Percentiles rank a stretch among this genome's conserved stretches.
Conservation (phyloP, 2,888 invertebrate species). For the Drosophila silvestris region DNA sequence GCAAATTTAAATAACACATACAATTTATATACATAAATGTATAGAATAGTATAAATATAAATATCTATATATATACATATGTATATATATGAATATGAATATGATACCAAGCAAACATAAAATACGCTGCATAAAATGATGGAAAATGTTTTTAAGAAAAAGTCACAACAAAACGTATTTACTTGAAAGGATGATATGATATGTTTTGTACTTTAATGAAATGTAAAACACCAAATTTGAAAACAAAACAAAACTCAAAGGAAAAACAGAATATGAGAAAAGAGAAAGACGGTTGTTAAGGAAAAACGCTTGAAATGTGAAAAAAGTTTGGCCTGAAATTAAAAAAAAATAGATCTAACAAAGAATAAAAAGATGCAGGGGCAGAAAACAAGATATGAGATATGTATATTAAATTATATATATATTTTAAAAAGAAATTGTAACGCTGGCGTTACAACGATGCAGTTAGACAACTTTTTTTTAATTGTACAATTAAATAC, state of each 20-base stretch:
- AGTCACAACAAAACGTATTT: constrained; percentile 9
- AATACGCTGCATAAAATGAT: constrained; percentile 5
- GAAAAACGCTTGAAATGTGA: constrained; percentile 42
- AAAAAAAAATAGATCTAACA: constrained; percentile 3
- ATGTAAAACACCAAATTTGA: constrained; percentile 64
- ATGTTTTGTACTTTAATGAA: constrained; percentile 71
- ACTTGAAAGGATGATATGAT: constrained; percentile 22
- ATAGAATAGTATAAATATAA: constrained; percentile 4
- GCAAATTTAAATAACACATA: constrained; percentile 39
- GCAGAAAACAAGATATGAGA: constrained; percentile 26
- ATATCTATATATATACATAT: constrained; percentile 22
- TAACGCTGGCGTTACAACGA: constrained; percentile 79
- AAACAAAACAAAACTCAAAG: constrained; percentile 31
- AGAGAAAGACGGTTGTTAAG: constrained; percentile 69
- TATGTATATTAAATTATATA: constrained; percentile 52
- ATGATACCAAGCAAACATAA: constrained; percentile 4
- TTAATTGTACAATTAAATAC: constrained; percentile 66
- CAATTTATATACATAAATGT: constrained; percentile 22
- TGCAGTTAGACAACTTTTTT: constrained; percentile 63
- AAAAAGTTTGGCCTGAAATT: constrained; percentile 20
- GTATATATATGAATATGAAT: constrained; percentile 23
- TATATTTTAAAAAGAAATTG: constrained; percentile 32
- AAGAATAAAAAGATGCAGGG: neutral
- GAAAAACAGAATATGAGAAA: constrained; percentile 13
- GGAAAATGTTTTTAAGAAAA: constrained; percentile 3